phyloP scores from a whole-genome alignment of 2,888 invertebrate genomes.

The Hanleya hanleyi region DNA sequence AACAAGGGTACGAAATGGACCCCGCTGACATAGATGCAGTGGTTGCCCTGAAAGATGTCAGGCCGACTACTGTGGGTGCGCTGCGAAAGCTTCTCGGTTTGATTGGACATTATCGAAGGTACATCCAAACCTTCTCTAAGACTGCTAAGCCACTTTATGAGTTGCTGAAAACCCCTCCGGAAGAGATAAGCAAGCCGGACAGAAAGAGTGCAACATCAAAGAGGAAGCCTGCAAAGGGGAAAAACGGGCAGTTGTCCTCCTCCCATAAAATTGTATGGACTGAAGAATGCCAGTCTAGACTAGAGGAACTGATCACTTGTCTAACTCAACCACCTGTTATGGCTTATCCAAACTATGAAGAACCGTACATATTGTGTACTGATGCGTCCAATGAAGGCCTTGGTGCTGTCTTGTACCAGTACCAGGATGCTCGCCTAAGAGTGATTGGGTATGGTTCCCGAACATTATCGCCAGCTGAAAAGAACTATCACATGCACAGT shows the following conservation, averaged over 20 bases:
- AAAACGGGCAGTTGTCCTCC: conserved; percentile 10
- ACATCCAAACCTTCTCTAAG: not conserved
- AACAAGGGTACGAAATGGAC: not conserved
- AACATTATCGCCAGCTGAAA: conserved; percentile 11
- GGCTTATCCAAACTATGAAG: conserved; percentile 20
- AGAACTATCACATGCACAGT: conserved; percentile 19
- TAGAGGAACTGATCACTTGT: conserved; percentile 15
- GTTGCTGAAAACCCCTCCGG: conserved; percentile 3
- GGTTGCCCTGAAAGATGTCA: not conserved
- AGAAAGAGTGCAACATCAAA: too few relatives aligned
- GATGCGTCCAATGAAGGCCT: conserved; percentile 25
- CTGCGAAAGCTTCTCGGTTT: conserved; percentile 11
- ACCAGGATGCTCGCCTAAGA: conserved; percentile 12
- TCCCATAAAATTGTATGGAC: not conserved
- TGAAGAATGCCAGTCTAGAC: conserved; percentile 13
- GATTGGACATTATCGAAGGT: not conserved
- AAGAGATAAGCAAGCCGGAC: conserved; percentile 6
- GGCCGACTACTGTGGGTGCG: conserved; percentile 3
- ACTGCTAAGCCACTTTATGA: conserved; percentile 14
- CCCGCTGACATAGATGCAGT: not conserved
- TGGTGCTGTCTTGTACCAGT: conserved; percentile 35
- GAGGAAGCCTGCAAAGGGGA: too few relatives aligned
- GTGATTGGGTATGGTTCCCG: conserved; percentile 27
- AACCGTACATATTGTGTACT: conserved; percentile 26
- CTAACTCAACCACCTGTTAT: conserved; percentile 24